Percentiles rank a stretch among this genome's conserved stretches.
Conservation (phyloP, 2,888 invertebrate genomes). For the Brachyptera risi region DNA sequence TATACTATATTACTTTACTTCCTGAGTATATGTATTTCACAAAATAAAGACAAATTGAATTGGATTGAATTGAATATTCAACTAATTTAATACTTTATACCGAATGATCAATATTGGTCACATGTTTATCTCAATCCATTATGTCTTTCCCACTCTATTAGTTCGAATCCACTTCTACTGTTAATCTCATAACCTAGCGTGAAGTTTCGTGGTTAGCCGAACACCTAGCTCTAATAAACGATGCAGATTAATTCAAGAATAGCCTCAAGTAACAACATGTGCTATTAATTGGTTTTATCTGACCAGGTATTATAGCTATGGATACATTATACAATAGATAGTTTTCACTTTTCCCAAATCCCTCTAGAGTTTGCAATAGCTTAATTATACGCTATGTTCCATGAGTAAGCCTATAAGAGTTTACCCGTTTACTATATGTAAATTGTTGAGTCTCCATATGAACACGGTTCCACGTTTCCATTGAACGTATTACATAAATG, state of each 20-base stretch:
- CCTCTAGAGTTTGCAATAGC: not conserved
- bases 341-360: slow-evolving; percentile 9
- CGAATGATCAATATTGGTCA: no score
- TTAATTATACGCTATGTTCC: not conserved
- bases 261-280: not conserved
- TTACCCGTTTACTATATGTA: not conserved
- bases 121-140: no score
- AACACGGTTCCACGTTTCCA: no score
- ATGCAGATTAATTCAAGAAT: not conserved
- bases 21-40: no score
- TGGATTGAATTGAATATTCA: no score
- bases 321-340: not conserved
- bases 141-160: not conserved
- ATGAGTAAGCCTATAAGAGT: not conserved
- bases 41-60: no score
- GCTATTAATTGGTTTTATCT: not conserved
- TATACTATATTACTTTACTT: no score
- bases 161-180: not conserved
- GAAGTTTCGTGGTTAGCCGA: not conserved
- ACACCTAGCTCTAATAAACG: not conserved
- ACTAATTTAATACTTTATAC: no score
- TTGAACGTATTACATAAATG: no score
- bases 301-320: not conserved
- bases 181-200: not conserved
- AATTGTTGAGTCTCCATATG: not conserved